A percentile compares a stretch with the other conserved stretches of the same genome.
phyloP scores from a whole-genome alignment of 2,797 vertebrate genomes.

The Ctenosaura bakeri region DNA sequence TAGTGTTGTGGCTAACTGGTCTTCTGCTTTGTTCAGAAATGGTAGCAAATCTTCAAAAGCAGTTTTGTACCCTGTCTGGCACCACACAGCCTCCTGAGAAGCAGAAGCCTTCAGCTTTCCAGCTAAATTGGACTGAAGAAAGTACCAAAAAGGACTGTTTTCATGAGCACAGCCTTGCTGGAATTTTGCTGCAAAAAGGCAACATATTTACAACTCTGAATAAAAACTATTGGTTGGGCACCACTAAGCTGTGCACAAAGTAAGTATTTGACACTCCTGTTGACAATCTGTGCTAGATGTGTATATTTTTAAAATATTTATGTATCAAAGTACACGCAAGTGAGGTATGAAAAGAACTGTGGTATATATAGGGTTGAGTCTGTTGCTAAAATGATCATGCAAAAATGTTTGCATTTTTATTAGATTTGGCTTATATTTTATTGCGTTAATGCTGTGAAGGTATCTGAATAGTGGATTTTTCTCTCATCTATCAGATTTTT shows the following conservation, averaged over 20 bases:
- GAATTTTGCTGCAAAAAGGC: constrained; percentile 70
- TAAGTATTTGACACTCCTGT: constrained; percentile 70
- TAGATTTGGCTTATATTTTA: constrained; percentile 6
- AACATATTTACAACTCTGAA: constrained; percentile 71
- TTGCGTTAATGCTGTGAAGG: too few relatives aligned
- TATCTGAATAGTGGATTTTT: too few relatives aligned
- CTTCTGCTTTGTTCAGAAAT: constrained; percentile 78
- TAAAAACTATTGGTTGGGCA: constrained; percentile 84
- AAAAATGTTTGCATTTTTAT: not conserved
- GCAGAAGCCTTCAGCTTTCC: constrained; percentile 82
- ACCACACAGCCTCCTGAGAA: constrained; percentile 59
- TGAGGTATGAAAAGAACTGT: not conserved
- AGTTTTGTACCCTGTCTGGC: constrained; percentile 79
- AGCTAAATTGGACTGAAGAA: constrained; percentile 83
- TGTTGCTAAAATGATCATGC: not conserved
- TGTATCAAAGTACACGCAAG: not conserved
- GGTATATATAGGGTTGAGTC: not conserved
- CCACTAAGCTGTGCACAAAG: constrained; percentile 76
- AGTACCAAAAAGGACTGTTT: constrained; percentile 78
- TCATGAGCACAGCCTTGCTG: constrained; percentile 80
- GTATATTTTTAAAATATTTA: not conserved
- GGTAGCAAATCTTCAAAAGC: constrained; percentile 82
- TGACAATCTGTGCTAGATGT: constrained; percentile 20
- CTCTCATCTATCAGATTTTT: too few relatives aligned
- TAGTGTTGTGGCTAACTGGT: constrained; percentile 2